A percentile compares a stretch with the other conserved stretches of the same genome.
Evolutionary conservation across 1,140 invertebrate species (phyloP).

Genomic region (Grapholita molesta): DNA sequence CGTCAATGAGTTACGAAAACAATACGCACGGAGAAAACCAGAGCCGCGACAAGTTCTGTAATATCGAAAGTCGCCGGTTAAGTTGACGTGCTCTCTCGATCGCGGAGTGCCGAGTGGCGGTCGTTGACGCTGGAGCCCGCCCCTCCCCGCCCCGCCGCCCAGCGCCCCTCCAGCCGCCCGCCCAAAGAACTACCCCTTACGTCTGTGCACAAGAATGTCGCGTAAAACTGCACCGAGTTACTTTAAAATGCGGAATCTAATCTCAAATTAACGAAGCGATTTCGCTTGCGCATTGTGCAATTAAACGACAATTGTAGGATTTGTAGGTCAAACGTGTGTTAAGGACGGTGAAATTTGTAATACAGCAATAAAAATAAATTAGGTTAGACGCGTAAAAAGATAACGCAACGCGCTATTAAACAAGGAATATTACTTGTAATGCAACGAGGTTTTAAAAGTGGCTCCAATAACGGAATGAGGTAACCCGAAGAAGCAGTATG

Average conservation of each 20-base stretch:
- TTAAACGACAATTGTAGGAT: neutral
- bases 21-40: neutral
- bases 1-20: neutral
- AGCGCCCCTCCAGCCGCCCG: constrained; percentile 59
- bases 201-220: constrained; percentile 33
- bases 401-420: constrained; percentile 1
- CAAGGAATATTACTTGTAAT: neutral
- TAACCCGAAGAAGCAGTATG: neutral
- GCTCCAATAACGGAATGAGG: neutral
- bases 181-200: constrained; percentile 53
- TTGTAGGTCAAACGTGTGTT: constrained; percentile 1
- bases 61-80: constrained; percentile 32
- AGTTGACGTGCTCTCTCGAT: constrained; percentile 48
- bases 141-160: constrained; percentile 34
- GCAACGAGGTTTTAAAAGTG: neutral
- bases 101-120: constrained; percentile 64
- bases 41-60: constrained; percentile 17
- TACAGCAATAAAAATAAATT: neutral
- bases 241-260: constrained; percentile 22
- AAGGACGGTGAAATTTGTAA: neutral
- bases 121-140: constrained; percentile 65
- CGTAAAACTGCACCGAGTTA: constrained; percentile 33
- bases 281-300: constrained; percentile 13
- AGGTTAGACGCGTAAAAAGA: neutral
- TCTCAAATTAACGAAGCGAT: constrained; percentile 3